A percentile compares a stretch with the other conserved stretches of the same genome.
Conservation (phyloP, 2,113 vertebrate genomes). For the Verasper variegatus region DNA sequence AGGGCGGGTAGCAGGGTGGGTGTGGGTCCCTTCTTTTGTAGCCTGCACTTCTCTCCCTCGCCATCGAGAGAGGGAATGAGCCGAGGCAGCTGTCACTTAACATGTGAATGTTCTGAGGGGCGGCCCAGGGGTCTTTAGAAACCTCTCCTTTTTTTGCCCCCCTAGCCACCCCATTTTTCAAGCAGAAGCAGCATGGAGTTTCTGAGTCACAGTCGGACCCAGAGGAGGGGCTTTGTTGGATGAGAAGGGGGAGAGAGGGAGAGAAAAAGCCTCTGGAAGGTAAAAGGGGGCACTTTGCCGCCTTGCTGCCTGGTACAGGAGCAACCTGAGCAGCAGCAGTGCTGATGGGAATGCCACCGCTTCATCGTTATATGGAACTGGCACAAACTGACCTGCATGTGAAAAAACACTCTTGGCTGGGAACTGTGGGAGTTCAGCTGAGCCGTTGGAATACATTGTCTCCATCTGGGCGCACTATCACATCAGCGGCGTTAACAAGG, state of each 20-base stretch:
- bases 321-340: conserved; percentile 65
- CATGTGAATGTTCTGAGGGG: conserved; percentile 85
- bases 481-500: conserved; percentile 76
- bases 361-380: conserved; percentile 45
- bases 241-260: conserved; percentile 60
- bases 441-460: conserved; percentile 78
- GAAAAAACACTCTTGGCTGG: conserved; percentile 63
- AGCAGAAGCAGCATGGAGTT: conserved; percentile 80
- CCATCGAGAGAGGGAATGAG: conserved; percentile 71
- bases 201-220: conserved; percentile 75
- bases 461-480: conserved; percentile 70
- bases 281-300: conserved; percentile 74
- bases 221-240: conserved; percentile 77
- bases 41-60: conserved; percentile 70
- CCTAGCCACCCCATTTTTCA: conserved; percentile 70
- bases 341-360: conserved; percentile 50
- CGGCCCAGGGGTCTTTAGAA: conserved; percentile 80
- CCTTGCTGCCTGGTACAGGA: conserved; percentile 71
- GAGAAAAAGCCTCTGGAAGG: conserved; percentile 61
- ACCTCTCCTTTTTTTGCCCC: conserved; percentile 65
- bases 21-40: conserved; percentile 82
- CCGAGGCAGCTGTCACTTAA: conserved; percentile 87
- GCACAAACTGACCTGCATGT: conserved; percentile 60
- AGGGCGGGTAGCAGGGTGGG: conserved; percentile 70
- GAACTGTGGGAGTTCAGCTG: conserved; percentile 70